Evolutionary conservation across 2,888 invertebrate species (phyloP), one percentile per base, ranked within the genome.

Genomic region (Charanyca ferruginea): DNA sequence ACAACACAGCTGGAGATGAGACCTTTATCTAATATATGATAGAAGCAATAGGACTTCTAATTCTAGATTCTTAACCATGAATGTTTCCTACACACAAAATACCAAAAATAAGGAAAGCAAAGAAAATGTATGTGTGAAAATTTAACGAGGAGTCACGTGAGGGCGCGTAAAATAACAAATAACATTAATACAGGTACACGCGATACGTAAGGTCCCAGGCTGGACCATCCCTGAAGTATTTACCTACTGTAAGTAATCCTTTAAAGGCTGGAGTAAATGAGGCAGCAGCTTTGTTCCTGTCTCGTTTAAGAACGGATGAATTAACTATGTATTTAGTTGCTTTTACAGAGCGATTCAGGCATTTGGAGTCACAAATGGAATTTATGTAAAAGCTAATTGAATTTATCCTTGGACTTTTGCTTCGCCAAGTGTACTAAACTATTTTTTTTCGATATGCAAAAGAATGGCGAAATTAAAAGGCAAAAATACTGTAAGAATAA

Each of bases 191-290:
- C 35, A 51, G 7, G 13, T 13, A n/a, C 11, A 11, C 44, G 5
- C 1, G 23, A 49, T 41, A 20, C 23, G 20, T 25, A 42, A 5
- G 22, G 22, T 11, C 1, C 44, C 32, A 32, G 18, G 22, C 25
- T 32, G 7, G 7, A 16, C 35, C 52, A 9, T 9, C 4, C 13
- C 58, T 45, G 38, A 71, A 41, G 9, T 73, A 58, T 73, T 20
- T 28, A 73, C 16, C 11, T 9, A 47, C 47, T 25, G 41, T 47
- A 42, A 28, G 45, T 47, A 41, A 63, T 66, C 28, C 28, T 32
- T 41, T 47, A 55, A 42, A 38, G 13, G 9, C 20, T 57, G 18
- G 47, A 73, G 52, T 58, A 44, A 58, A 38, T 48, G 16, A 53
- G 28, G 22, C 25, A 41, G 28, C 4, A 23, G 9, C 3, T 52